Evolutionary conservation across 2,113 vertebrate species (phyloP), one percentile per base, ranked within the genome.

Genomic region (Leucosticte australis): DNA sequence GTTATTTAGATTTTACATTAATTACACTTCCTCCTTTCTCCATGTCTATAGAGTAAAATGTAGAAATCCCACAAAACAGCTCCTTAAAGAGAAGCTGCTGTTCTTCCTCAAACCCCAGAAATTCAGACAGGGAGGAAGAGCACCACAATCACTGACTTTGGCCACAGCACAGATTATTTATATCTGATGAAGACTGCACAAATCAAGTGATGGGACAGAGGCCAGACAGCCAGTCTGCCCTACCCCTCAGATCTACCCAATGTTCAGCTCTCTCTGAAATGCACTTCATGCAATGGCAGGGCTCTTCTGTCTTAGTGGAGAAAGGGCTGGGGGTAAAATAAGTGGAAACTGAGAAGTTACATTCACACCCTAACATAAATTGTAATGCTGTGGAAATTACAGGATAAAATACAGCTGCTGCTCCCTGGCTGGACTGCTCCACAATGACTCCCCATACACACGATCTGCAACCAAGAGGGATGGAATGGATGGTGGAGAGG

Each of bases 281-380:
- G 22, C 10, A 33, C 7, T 59, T 28, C 13, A 0, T 23, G 47
- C 42, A 62, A 13, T 10, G 26, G n/a, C 0, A 0, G 60, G 13
- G 24, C 11, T 71, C 39, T 73, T n/a, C 5, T 30, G 24, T 27
- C 56, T 53, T 9, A 71, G 20, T 35, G 24, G 13, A 52, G 44
- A 22, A 22, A 60, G 15, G 31, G 14, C 14, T 68, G 27, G 33
- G 35, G 27, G 7, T 44, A 59, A 52, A 68, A 27, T 22, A 37
- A 22, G 31, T 3, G 1, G 37, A 68, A 77, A 37, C 21, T 59
- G 31, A 49, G 37, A 52, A 68, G 37, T 12, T 52, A 44, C 11
- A 42, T 30, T 75, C 50, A 49, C 30, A 44, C 31, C 11, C 46
- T 27, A 22, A 42, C 4, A 21, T 20, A 59, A 50, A 22, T 44